Percentiles rank a stretch among this genome's conserved stretches.
These are phyloP conservation scores for Lacanobia oleracea DNA, from an alignment of 2,888 invertebrate genomes.

Conservation along the genomic window DNA sequence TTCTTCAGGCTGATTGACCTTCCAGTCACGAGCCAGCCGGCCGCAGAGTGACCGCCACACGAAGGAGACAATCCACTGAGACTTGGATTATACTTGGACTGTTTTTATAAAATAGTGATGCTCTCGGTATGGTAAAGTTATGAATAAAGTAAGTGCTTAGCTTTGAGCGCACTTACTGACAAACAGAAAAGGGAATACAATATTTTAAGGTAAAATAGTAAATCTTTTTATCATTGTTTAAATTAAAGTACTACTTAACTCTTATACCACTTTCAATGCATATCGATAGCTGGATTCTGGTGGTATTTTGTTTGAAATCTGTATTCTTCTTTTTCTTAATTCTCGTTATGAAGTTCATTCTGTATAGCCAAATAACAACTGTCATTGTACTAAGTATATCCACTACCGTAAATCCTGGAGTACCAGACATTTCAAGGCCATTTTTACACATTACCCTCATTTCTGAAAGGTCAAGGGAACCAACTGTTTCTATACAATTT, in stretches of 20 bases:
- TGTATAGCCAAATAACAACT: no score
- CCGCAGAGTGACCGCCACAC: constrained; percentile 49
- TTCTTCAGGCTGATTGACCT: constrained; percentile 49
- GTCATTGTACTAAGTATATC: not conserved
- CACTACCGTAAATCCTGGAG: not conserved
- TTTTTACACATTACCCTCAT: not conserved
- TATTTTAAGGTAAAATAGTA: no score
- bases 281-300: no score
- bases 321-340: no score
- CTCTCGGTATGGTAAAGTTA: not conserved
- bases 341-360: no score
- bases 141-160: not conserved
- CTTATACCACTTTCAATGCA: no score
- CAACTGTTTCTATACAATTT: not conserved
- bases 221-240: no score
- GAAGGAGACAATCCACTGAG: constrained; percentile 35
- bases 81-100: constrained; percentile 15
- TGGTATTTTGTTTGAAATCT: no score
- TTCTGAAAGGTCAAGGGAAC: constrained; percentile 24
- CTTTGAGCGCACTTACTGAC: no score
- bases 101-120: not conserved
- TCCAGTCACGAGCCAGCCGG: constrained; percentile 58
- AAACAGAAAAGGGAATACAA: no score
- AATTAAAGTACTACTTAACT: no score
- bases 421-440: constrained; percentile 7